Base-by-base conservation (phyloP, 2,113 vertebrate genomes). In the Phalacrocorax pelagicus region DNA sequence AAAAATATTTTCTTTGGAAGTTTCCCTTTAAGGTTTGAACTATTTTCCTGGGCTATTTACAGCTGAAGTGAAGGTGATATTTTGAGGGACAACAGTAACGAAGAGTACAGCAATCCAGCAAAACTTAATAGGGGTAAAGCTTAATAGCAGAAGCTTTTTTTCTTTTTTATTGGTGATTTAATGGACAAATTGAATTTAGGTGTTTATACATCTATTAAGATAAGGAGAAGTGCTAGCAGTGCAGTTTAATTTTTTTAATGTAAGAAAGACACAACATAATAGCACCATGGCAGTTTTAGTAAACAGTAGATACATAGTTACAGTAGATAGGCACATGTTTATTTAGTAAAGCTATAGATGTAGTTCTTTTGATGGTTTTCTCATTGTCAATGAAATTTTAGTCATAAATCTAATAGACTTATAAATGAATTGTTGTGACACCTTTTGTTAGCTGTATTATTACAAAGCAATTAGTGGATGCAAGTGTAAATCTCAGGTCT, bases 31-130 rank as follows among this genome's bases (percentile, higher is more conserved):
- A 93, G 27, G 46, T 84, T 82, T 95, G 89, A 94, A 94, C 93
- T 52, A 11, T 94, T 96, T 96, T 92, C 62, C 63, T 92, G 90
- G 72, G 40, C 40, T 97, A 90, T 93, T 96, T 96, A 90, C 83
- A 57, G 91, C 79, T 91, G 65, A 77, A 96, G 55, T 70, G 63
- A 94, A 96, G 77, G 58, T 91, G 80, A 32, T 92, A 85, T 92
- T 93, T 96, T 84, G 77, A 85, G 91, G 82, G 42, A 82, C 58
- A 89, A 61, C 18, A 66, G 19, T 94, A 97, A 94, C 86, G 88
- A 95, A 94, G 26, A 88, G 61, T 65, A 72, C 46, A 82, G 30
- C 55, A 93, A 70, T 65, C 30, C 83, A 82, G 62, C 10, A 92
- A 79, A 95, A 92, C 17, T 65, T 92, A 87, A 69, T 73, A 81